phyloP scores from a whole-genome alignment of 64 coral and sea anemone species.

The Pocillopora verrucosa region DNA sequence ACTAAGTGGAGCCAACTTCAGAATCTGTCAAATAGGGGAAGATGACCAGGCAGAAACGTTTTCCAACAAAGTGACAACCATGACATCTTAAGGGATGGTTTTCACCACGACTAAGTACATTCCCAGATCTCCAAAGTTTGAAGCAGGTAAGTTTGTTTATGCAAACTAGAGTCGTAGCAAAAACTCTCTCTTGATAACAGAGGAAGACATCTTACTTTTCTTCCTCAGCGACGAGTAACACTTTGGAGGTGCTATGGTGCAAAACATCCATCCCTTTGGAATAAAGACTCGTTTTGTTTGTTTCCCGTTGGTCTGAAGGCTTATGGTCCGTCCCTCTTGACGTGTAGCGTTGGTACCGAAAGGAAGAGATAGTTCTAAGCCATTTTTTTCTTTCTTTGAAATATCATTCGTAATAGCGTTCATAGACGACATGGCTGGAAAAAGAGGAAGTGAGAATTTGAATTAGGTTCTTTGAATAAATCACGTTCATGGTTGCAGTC shows the following conservation, averaged over 20 bases:
- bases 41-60: too few relatives aligned
- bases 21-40: too few relatives aligned
- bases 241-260: conserved; percentile 34
- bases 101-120: too few relatives aligned
- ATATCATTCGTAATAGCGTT: neutral
- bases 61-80: too few relatives aligned
- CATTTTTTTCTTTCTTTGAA: neutral
- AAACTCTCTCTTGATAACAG: neutral
- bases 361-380: neutral
- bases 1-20: too few relatives aligned
- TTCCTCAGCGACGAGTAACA: conserved; percentile 51
- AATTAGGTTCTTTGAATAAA: neutral
- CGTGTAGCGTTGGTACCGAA: neutral
- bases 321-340: conserved; percentile 40
- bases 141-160: neutral
- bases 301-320: conserved; percentile 28
- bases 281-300: conserved; percentile 56
- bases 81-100: too few relatives aligned
- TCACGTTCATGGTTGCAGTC: too few relatives aligned
- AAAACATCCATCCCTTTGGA: conserved; percentile 70
- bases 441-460: neutral
- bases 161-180: neutral
- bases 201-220: conserved; percentile 6
- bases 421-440: neutral
- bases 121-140: neutral